These are phyloP conservation scores for Potamarius usumacintae DNA, from an alignment of 2,113 vertebrate genomes.

Conservation along the genomic window DNA sequence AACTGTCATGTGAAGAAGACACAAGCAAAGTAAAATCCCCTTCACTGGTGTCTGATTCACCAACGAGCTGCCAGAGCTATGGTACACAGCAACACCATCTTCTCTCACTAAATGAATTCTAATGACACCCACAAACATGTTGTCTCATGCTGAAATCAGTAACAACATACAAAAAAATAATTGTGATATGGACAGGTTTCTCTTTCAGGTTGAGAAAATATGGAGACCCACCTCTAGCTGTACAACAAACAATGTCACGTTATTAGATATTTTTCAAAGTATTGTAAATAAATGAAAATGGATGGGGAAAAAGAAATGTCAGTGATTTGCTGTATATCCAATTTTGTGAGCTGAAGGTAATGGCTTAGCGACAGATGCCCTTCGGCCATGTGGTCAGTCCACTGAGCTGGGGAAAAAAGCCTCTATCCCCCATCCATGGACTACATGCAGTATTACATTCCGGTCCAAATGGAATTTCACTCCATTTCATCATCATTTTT, in stretches of 20 bases:
- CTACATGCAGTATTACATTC: slow-evolving; percentile 55
- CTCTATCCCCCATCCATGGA: slow-evolving; percentile 45
- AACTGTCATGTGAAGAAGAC: slow-evolving; percentile 13
- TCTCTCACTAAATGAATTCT: neutral
- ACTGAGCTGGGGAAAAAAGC: slow-evolving; percentile 46
- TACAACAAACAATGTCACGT: slow-evolving; percentile 17
- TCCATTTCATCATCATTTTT: slow-evolving; percentile 56
- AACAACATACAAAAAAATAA: neutral
- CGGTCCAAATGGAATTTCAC: slow-evolving; percentile 56
- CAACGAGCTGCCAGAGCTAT: neutral
- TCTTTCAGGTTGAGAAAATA: neutral
- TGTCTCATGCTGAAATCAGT: neutral
- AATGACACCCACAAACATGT: slow-evolving; percentile 12
- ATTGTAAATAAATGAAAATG: slow-evolving; percentile 43
- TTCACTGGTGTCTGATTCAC: slow-evolving; percentile 12
- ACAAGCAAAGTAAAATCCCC: neutral
- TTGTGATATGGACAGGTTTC: neutral
- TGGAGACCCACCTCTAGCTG: neutral
- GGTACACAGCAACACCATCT: slow-evolving; percentile 3
- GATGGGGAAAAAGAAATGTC: slow-evolving; percentile 31
- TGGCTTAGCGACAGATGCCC: slow-evolving; percentile 55
- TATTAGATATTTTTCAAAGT: slow-evolving; percentile 38
- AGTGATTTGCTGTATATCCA: slow-evolving; percentile 50
- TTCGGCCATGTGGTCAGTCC: slow-evolving; percentile 45
- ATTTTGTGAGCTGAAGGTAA: slow-evolving; percentile 48